These are phyloP conservation scores for Thripadectes ignobilis DNA, from an alignment of 2,797 vertebrate species.

Conservation along the genomic window DNA sequence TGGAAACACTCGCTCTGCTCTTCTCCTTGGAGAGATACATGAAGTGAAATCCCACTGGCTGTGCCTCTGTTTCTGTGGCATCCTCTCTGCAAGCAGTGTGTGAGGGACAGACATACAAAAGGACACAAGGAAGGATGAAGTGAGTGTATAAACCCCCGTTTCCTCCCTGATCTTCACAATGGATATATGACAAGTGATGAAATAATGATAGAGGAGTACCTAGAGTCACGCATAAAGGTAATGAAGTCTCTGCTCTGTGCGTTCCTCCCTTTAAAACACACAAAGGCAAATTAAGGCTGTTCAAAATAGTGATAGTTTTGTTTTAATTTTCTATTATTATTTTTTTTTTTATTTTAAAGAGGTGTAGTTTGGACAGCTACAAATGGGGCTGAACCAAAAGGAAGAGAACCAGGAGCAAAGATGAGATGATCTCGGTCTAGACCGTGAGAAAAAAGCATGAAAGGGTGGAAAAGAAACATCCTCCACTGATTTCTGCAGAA, in stretches of 20 bases:
- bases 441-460: background rate
- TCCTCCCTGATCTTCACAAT: background rate
- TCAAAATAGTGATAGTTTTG: background rate
- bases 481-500: background rate
- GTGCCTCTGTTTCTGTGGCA: background rate
- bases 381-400: background rate
- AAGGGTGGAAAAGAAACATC: background rate
- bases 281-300: background rate
- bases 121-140: background rate
- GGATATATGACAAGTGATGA: background rate
- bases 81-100: background rate
- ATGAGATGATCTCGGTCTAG: background rate
- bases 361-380: background rate
- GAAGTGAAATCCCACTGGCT: background rate
- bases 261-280: background rate
- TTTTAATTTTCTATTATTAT: background rate
- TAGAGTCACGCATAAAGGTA: background rate
- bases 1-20: background rate
- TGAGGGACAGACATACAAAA: background rate
- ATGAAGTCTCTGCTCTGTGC: accelerated
- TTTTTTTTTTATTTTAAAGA: background rate
- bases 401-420: background rate
- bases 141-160: background rate
- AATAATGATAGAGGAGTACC: background rate
- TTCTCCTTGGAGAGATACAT: background rate